Conservation (phyloP, 1,140 invertebrate species). For the Anagrus nilaparvatae region DNA sequence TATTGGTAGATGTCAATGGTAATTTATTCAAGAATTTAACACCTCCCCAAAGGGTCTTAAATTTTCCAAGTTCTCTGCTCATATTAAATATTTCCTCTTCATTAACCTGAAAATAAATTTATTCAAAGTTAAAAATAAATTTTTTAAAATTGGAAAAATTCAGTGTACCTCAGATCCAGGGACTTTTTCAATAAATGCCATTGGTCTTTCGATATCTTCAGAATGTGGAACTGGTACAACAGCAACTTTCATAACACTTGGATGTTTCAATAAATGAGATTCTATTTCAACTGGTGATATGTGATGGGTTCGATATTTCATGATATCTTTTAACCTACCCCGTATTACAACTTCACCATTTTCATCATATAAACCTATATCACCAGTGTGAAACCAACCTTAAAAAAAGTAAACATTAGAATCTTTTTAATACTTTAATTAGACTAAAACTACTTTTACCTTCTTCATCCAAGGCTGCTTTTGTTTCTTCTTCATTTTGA, state of each 20-base stretch:
- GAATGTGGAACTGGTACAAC: slow-evolving; percentile 49
- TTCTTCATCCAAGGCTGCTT: slow-evolving; percentile 39
- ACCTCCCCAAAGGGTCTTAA: slow-evolving; percentile 31
- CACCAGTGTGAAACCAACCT: slow-evolving; percentile 49
- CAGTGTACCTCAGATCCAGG: too few species aligned
- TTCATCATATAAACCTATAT: slow-evolving; percentile 43
- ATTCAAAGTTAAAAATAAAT: too few species aligned
- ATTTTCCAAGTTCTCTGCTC: slow-evolving; percentile 17
- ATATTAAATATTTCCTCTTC: slow-evolving; percentile 21
- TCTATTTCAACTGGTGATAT: slow-evolving; percentile 52
- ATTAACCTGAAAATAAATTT: too few species aligned
- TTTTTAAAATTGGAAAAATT: too few species aligned
- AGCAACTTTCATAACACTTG: slow-evolving; percentile 44
- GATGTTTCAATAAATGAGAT: slow-evolving; percentile 42
- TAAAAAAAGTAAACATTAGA: too few species aligned
- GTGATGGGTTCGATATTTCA: slow-evolving; percentile 49
- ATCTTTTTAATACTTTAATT: too few species aligned
- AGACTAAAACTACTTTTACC: slow-evolving; percentile 32
- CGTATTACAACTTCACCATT: slow-evolving; percentile 41
- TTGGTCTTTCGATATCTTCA: slow-evolving; percentile 43
- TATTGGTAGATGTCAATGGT: too few species aligned
- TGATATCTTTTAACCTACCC: slow-evolving; percentile 50
- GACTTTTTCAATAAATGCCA: slow-evolving; percentile 44
- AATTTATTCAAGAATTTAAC: too few species aligned
- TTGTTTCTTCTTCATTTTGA: slow-evolving; percentile 42